phyloP scores from a whole-genome alignment of 1,140 invertebrate species.

The Phthorimaea operculella region DNA sequence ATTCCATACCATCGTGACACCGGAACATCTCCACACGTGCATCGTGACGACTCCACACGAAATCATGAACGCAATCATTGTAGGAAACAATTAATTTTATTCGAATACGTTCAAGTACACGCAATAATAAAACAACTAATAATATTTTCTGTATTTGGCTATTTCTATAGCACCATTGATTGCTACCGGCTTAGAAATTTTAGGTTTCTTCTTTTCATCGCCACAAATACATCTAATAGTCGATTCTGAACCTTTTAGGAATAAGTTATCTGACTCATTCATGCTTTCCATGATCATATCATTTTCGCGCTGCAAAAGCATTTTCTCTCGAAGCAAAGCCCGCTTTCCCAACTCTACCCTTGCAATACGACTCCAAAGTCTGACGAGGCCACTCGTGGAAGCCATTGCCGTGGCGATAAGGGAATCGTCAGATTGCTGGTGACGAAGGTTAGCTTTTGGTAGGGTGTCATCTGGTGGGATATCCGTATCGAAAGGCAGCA shows the following conservation, averaged over 20 bases:
- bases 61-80: constrained; percentile 8
- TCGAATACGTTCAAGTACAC: not conserved
- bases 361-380: constrained; percentile 51
- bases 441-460: constrained; percentile 26
- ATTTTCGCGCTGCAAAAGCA: constrained; percentile 46
- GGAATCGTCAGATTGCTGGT: constrained; percentile 39
- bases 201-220: constrained; percentile 10
- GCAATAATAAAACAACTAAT: not conserved
- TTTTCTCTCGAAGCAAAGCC: constrained; percentile 48
- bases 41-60: constrained; percentile 17
- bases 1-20: not conserved
- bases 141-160: constrained; percentile 27
- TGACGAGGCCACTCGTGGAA: constrained; percentile 41
- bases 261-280: not conserved
- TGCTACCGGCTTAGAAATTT: constrained; percentile 24
- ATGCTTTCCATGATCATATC: constrained; percentile 32
- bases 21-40: constrained; percentile 12
- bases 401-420: constrained; percentile 41
- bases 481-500: constrained; percentile 66
- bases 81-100: constrained; percentile 6
- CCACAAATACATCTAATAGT: constrained; percentile 33
- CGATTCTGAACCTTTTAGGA: constrained; percentile 23
- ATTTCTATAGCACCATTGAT: constrained; percentile 37
- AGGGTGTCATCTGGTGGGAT: constrained; percentile 54
- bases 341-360: constrained; percentile 46